Evolutionary conservation across 1,140 invertebrate genomes (phyloP).

Genomic region (Pemphigus obesinymphae): DNA sequence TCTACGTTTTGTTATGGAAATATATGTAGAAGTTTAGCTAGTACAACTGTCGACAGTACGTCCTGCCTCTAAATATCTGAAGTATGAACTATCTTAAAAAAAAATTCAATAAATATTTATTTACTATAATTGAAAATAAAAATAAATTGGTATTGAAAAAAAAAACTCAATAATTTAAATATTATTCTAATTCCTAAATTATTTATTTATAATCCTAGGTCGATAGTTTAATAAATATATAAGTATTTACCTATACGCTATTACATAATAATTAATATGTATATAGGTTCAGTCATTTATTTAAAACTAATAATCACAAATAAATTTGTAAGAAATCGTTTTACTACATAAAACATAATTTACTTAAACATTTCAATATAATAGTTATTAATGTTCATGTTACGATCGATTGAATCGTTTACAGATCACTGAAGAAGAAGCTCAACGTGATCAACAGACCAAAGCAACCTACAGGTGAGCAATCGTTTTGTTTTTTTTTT

Average conservation of each 20-base stretch:
- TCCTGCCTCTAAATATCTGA: too few species aligned
- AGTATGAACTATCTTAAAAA: too few species aligned
- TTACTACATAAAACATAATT: not conserved
- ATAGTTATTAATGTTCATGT: not conserved
- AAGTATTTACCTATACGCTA: not conserved
- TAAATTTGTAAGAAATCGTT: not conserved
- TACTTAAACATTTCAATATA: not conserved
- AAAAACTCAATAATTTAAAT: too few species aligned
- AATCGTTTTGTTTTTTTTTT: not conserved
- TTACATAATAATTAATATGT: not conserved
- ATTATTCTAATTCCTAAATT: too few species aligned
- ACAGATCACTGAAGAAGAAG: constrained; percentile 40
- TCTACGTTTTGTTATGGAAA: too few species aligned
- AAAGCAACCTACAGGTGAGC: constrained; percentile 36
- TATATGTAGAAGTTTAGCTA: too few species aligned
- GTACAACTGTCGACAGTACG: too few species aligned
- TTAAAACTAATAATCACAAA: not conserved
- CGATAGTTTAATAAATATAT: not conserved
- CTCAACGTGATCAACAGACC: constrained; percentile 39
- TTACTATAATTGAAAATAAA: too few species aligned
- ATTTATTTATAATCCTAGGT: not conserved
- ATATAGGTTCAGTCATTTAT: not conserved
- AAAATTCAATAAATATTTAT: too few species aligned
- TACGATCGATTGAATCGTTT: not conserved
- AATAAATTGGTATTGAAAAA: too few species aligned